Conservation (phyloP, 1,140 invertebrate species). For the Venturia canescens region DNA sequence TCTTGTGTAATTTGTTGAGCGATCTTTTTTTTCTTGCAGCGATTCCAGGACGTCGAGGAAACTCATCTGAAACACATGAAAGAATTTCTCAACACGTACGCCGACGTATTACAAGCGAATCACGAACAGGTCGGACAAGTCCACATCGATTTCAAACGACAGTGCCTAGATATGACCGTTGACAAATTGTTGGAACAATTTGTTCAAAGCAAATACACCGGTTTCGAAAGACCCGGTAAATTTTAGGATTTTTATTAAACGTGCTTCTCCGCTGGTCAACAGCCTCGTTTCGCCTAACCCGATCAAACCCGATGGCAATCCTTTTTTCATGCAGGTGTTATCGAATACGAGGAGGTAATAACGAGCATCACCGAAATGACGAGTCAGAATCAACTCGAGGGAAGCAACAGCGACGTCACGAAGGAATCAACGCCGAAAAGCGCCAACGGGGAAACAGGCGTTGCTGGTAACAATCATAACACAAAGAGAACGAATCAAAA, state of each 20-base stretch:
- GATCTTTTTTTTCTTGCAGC: conserved; percentile 74
- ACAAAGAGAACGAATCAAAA: conserved; percentile 71
- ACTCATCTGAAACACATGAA: conserved; percentile 96
- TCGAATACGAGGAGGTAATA: conserved; percentile 79
- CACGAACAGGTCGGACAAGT: conserved; percentile 93
- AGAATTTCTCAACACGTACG: conserved; percentile 93
- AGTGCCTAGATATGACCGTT: conserved; percentile 93
- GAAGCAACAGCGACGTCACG: conserved; percentile 55
- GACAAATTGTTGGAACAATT: conserved; percentile 94
- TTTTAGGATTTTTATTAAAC: too few species aligned
- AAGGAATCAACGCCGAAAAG: conserved; percentile 71
- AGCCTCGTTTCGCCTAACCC: conserved; percentile 31
- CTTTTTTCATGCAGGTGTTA: conserved; percentile 63
- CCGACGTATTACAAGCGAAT: conserved; percentile 91
- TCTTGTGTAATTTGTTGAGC: conserved; percentile 12
- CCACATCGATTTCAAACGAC: conserved; percentile 92
- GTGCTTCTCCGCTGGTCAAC: too few species aligned
- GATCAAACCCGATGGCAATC: not conserved
- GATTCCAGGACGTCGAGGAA: conserved; percentile 96
- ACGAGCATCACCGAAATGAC: conserved; percentile 72
- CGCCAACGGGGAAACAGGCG: conserved; percentile 74
- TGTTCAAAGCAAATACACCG: conserved; percentile 92
- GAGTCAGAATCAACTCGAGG: conserved; percentile 64
- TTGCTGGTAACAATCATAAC: conserved; percentile 75
- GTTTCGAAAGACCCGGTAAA: conserved; percentile 92